phyloP scores from a whole-genome alignment of 2,797 vertebrate genomes.

The Centropyge bicolor region DNA sequence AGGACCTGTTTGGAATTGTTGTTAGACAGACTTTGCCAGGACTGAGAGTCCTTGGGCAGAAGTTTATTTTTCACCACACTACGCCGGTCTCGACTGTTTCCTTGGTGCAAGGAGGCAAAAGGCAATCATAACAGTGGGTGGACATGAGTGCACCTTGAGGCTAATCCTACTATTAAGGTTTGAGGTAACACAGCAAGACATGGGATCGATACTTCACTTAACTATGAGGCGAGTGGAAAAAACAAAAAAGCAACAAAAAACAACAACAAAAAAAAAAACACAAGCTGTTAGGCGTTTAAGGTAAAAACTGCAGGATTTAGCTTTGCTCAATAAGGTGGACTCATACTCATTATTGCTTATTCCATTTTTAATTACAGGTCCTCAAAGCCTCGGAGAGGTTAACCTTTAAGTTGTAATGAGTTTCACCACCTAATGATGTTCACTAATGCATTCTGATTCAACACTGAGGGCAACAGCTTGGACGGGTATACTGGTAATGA shows the following conservation, averaged over 20 bases:
- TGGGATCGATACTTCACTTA: conserved; percentile 75
- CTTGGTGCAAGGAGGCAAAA: conserved; percentile 56
- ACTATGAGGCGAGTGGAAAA: conserved; percentile 59
- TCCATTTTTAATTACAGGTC: conserved; percentile 76
- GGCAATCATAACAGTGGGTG: conserved; percentile 71
- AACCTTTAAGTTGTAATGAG: conserved; percentile 79
- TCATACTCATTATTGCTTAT: conserved; percentile 65
- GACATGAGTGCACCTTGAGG: conserved; percentile 74
- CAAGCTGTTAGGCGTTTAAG: conserved; percentile 32
- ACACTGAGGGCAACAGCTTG: conserved; percentile 50
- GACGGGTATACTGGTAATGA: conserved; percentile 59
- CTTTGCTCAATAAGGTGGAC: conserved; percentile 53
- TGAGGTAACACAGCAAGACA: conserved; percentile 74
- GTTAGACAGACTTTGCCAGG: conserved; percentile 40
- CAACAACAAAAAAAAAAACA: conserved; percentile 24
- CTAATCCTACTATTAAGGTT: conserved; percentile 77
- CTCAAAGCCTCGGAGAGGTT: conserved; percentile 70
- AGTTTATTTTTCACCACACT: conserved; percentile 45
- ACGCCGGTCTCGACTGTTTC: conserved; percentile 48
- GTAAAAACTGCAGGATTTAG: conserved; percentile 53
- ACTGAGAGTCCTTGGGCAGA: conserved; percentile 55
- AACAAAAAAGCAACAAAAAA: conserved; percentile 24
- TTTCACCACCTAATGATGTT: conserved; percentile 75
- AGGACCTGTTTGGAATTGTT: conserved; percentile 54
- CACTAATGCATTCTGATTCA: conserved; percentile 69